Base-by-base conservation (phyloP, 2,113 vertebrate species). In the Silurus glanis region DNA sequence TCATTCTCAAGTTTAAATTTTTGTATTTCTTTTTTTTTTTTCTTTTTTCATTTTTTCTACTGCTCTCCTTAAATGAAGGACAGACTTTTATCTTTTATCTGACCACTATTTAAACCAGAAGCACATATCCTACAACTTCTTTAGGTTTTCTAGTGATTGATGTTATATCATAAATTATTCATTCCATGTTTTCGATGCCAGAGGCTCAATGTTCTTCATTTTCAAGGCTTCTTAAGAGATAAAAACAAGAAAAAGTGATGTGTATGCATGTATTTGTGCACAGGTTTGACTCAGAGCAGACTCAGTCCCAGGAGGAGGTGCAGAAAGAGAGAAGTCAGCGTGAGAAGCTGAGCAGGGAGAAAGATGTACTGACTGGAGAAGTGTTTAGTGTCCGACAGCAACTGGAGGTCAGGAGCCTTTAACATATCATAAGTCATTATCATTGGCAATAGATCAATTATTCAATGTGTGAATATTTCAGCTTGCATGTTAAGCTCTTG, bases 261-360 rank as follows among this genome's bases (percentile, higher is more conserved):
- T 58, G 75, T 82, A 49, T 86, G 67, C 74, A 13, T 83, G 76
- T 85, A n/a, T 82, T n/a, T 69, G 80, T 81, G 51, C 85, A 61
- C 91, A 99, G 98, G 94, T 99, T 99, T 64, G 98, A 99, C 93
- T 93, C 95, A 0, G 98, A 99, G 91, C 96, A 97, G 89, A 96
- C 95, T 0, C 95, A 95, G 74, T 95, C 95, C 0, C 97, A 97
- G 0, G 98, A 99, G 82, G 97, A 99, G 90, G 94, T 95, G 2
- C 97, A 98, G 93, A 92, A 97, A 84, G 98, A 99, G 92, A 95
- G 95, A 92, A 93, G 92, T 80, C 96, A 96, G 87, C 93, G 96
- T 80, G 98, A 99, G 92, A 99, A 97, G 88, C 93, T 99, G 85
- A 94, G 94, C 86, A 92, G 97, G 0, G 98, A 99, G 91, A 99